Evolutionary conservation across 2,797 vertebrate species (phyloP).

Genomic region (Cygnus olor): DNA sequence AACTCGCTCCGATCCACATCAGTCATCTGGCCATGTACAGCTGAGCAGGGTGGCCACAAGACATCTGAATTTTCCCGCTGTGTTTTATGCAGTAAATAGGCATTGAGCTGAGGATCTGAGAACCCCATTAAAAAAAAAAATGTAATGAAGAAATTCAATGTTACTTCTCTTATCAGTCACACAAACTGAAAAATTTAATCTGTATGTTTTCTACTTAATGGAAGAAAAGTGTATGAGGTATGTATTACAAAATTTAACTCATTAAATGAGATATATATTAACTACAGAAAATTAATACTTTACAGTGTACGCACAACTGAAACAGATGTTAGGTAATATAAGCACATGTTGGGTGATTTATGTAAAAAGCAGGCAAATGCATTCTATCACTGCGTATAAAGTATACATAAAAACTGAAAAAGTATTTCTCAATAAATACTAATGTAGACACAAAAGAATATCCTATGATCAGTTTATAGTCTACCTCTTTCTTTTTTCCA

Average conservation of each 20-base stretch:
- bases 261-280: background rate
- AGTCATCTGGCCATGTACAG: background rate
- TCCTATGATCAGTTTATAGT: background rate
- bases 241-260: background rate
- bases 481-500: background rate
- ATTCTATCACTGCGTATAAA: accelerated
- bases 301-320: background rate
- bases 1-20: background rate
- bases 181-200: background rate
- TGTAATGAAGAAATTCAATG: background rate
- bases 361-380: background rate
- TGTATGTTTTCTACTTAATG: background rate
- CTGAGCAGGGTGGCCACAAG: background rate
- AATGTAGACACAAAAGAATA: background rate
- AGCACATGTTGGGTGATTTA: background rate
- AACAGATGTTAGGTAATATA: background rate
- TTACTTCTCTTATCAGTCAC: background rate
- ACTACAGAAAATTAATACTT: background rate
- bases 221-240: background rate
- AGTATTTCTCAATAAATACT: background rate
- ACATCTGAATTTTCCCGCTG: background rate
- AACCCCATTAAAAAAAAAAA: background rate
- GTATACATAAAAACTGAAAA: background rate
- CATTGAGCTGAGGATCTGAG: accelerated
- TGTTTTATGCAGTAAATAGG: background rate